Evolutionary conservation across 2,113 vertebrate genomes (phyloP).

Genomic region (Pseudolaguvia tuberculata): DNA sequence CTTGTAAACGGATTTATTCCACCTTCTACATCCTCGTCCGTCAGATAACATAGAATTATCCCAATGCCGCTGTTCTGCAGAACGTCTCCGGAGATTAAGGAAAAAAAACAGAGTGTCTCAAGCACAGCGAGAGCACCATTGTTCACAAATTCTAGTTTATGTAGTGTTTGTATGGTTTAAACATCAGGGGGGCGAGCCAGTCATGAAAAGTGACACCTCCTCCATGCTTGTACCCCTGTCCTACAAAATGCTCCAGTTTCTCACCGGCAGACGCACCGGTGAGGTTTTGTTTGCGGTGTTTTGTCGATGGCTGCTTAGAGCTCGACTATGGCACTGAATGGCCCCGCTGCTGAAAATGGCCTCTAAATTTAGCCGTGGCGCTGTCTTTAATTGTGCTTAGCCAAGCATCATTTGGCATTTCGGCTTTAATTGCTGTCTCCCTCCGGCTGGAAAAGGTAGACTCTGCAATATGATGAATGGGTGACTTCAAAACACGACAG

Average conservation of each 20-base stretch:
- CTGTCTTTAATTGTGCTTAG: constrained; percentile 58
- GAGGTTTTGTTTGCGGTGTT: constrained; percentile 1
- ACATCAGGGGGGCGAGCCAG: constrained; percentile 28
- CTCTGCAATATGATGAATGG: constrained; percentile 58
- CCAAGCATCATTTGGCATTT: constrained; percentile 61
- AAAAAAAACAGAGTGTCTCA: background rate
- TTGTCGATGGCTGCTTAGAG: constrained; percentile 27
- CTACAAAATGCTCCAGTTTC: constrained; percentile 54
- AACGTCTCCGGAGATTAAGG: constrained; percentile 23
- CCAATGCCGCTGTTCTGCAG: constrained; percentile 4
- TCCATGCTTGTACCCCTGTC: constrained; percentile 29
- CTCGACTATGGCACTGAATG: constrained; percentile 50
- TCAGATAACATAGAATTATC: constrained; percentile 19
- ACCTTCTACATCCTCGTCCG: constrained; percentile 16
- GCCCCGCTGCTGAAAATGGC: constrained; percentile 49
- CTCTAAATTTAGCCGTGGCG: constrained; percentile 54
- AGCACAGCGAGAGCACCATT: constrained; percentile 9
- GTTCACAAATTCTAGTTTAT: constrained; percentile 20
- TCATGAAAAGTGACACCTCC: constrained; percentile 16
- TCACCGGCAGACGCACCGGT: constrained; percentile 1
- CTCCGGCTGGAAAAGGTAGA: constrained; percentile 44
- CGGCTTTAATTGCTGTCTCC: constrained; percentile 58
- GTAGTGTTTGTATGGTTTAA: background rate
- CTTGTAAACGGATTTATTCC: constrained; percentile 33
- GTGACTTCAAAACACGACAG: constrained; percentile 49